A percentile compares a stretch with the other conserved stretches of the same genome.
Conservation (phyloP, 2,888 invertebrate species). For the Chaetogeoica ovagalla region DNA sequence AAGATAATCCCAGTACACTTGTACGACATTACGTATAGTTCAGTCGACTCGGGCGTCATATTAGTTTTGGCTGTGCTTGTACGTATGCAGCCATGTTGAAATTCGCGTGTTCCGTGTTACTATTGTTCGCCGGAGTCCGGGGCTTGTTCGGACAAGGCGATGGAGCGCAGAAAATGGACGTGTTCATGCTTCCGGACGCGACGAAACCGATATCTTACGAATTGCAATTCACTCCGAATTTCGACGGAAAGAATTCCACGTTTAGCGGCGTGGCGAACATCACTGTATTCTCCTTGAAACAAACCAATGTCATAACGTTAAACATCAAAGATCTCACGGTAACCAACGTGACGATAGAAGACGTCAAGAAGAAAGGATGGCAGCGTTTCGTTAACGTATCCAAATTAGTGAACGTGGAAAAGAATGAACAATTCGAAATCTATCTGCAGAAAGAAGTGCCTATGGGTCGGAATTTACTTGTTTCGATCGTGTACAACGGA, state of each 20-base stretch:
- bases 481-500: neutral
- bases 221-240: neutral
- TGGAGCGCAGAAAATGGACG: neutral
- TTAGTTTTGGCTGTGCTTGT: neutral
- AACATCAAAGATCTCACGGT: neutral
- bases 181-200: neutral
- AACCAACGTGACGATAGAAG: neutral
- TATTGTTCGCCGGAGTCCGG: neutral
- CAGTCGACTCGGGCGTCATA: neutral
- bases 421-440: slow-evolving; percentile 8
- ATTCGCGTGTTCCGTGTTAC: neutral
- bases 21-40: neutral
- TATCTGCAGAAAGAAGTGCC: rapidly evolving
- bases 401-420: rapidly evolving
- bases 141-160: neutral
- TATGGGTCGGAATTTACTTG: rapidly evolving
- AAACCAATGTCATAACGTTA: neutral
- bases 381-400: too few relatives aligned
- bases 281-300: rapidly evolving
- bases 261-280: neutral
- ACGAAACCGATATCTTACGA: neutral
- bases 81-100: neutral
- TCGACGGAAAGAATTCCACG: neutral
- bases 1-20: too few relatives aligned
- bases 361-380: rapidly evolving